Evolutionary conservation across 2,113 vertebrate genomes (phyloP).

Genomic region (Fregetta grallaria): DNA sequence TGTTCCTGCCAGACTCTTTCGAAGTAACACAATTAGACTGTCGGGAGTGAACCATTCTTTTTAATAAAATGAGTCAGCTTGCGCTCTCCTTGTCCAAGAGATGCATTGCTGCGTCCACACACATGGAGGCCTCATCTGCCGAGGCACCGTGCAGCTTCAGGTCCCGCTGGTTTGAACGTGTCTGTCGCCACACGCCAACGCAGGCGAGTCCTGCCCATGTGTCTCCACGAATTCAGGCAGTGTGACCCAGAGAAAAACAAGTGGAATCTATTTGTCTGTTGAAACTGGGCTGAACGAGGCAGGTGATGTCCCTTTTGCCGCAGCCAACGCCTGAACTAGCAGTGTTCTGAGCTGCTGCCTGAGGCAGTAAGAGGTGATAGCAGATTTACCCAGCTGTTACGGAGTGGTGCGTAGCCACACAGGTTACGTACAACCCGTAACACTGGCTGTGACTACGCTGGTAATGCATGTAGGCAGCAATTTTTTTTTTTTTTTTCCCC

Average conservation of each 20-base stretch:
- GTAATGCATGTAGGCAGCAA: neutral
- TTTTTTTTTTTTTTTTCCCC: neutral
- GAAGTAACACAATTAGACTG: neutral
- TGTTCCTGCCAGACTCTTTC: conserved; percentile 11
- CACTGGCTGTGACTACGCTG: neutral
- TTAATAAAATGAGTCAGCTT: neutral
- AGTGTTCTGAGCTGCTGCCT: neutral
- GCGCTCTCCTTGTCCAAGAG: neutral
- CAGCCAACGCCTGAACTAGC: neutral
- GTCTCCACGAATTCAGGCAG: neutral
- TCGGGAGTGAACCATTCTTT: conserved; percentile 1
- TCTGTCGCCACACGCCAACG: rapidly evolving
- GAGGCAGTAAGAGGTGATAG: neutral
- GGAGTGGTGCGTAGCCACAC: neutral
- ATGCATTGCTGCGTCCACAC: neutral
- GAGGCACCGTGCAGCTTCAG: rapidly evolving
- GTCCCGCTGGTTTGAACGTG: rapidly evolving
- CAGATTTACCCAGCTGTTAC: rapidly evolving
- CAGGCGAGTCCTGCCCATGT: rapidly evolving
- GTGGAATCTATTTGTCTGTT: neutral
- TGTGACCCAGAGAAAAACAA: neutral
- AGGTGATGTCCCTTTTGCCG: rapidly evolving
- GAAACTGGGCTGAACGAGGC: neutral
- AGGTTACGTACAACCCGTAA: neutral
- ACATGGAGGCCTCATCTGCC: neutral